Evolutionary conservation across 1,140 invertebrate genomes (phyloP), one percentile per base, ranked within the genome.

Genomic region (Drosophila pectinifera): DNA sequence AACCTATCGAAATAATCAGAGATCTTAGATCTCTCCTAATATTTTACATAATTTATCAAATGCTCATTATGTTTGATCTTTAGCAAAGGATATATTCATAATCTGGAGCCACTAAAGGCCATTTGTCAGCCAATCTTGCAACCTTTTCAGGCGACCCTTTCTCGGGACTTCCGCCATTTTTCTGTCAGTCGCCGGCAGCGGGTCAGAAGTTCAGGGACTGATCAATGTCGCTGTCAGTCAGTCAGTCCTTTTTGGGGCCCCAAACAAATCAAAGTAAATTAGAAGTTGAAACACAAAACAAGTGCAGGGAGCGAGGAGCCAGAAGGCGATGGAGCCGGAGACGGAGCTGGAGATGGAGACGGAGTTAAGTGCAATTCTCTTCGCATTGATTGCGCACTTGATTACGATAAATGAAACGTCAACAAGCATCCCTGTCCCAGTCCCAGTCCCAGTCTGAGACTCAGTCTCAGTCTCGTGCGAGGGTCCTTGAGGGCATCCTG

Each of bases 331-430:
- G 34, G 8, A 48, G 41, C 46, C 34, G 34, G 42, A 55, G 22
- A 62, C 5, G 46, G 41, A 48, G 41, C 46, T 26, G 34, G 42
- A 55, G 22, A 62, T 4, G 46, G 41, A 43, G 43, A 45, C n/a
- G 26, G 22, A 49, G 72, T 73, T 83, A 88, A 88, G 83, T 88
- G 84, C 79, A 88, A 89, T 89, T 80, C 83, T 83, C 79, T 63
- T 73, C 84, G 84, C 83, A 88, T 89, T 88, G 83, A 88, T 88
- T 88, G 83, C 83, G 80, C 83, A 88, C 83, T 88, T 88, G 83
- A 88, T 88, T 88, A 89, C 83, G 83, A 88, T 88, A 88, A 88
- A 88, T 88, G 83, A 88, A 88, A 88, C 83, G 83, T 88, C 83
- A 88, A 88, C 83, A 88, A 83, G 79, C 76, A 53, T 36, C 49